phyloP scores from a whole-genome alignment of 1,140 invertebrate genomes.

The Drosophila hydei region DNA sequence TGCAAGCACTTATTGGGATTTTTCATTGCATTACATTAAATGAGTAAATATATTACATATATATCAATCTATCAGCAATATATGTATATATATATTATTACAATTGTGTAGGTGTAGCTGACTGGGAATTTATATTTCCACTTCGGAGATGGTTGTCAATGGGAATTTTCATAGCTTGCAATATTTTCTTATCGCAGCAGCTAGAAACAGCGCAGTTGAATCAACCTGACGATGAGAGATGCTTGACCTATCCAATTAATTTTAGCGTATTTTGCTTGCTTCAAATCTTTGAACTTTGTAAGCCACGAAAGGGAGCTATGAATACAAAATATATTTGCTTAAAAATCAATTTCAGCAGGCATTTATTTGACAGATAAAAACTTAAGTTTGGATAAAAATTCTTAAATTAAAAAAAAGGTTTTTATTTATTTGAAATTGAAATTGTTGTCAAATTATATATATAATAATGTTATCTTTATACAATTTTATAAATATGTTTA shows the following conservation, averaged over 20 bases:
- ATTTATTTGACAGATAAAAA: no score
- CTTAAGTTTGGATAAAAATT: no score
- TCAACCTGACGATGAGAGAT: not conserved
- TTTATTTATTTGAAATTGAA: no score
- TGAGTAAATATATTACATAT: not conserved
- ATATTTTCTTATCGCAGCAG: slow-evolving; percentile 10
- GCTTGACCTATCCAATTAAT: slow-evolving; percentile 10
- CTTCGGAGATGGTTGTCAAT: slow-evolving; percentile 12
- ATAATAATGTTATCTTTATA: no score
- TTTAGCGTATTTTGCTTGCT: not conserved
- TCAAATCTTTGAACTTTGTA: not conserved
- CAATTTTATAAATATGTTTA: no score
- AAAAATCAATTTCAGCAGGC: no score
- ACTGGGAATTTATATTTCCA: not conserved
- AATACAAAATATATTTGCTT: no score
- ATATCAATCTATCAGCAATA: not conserved
- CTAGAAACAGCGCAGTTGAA: slow-evolving; percentile 23
- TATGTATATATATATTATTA: not conserved
- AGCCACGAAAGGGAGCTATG: not conserved
- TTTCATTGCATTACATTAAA: no score
- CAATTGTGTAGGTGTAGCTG: slow-evolving; percentile 17
- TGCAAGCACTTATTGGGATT: no score
- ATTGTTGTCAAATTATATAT: no score
- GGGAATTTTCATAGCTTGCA: not conserved
- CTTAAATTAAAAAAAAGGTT: no score